phyloP scores from a whole-genome alignment of 1,140 invertebrate genomes.

The Phortica variegata region DNA sequence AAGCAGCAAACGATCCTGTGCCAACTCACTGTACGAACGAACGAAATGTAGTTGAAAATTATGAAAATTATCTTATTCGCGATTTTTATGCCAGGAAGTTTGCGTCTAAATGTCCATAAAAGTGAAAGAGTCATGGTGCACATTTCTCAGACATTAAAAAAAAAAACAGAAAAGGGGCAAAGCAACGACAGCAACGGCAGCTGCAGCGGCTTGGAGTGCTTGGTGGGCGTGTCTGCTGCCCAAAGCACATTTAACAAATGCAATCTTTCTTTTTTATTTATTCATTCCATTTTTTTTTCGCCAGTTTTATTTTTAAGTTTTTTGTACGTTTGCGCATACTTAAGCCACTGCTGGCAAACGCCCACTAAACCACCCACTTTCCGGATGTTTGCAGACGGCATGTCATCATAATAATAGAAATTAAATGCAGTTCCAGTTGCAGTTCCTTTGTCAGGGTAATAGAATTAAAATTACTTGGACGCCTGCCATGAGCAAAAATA shows the following conservation, averaged over 20 bases:
- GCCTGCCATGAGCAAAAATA: conserved; percentile 21
- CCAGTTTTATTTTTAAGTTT: background rate
- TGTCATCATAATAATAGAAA: conserved; percentile 43
- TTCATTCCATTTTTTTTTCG: background rate
- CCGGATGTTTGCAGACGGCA: conserved; percentile 28
- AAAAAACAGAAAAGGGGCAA: no score
- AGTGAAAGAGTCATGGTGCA: conserved; percentile 34
- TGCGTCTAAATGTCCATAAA: conserved; percentile 52
- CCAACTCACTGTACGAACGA: conserved; percentile 11
- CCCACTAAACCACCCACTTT: no score
- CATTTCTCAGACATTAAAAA: background rate
- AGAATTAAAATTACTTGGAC: conserved; percentile 43
- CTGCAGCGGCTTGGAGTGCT: background rate
- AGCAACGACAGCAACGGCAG: background rate
- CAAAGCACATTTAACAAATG: background rate
- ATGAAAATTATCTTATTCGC: conserved; percentile 50
- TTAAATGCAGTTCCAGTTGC: conserved; percentile 27
- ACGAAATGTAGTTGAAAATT: conserved; percentile 52
- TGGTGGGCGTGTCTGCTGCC: no score
- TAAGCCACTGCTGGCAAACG: conserved; percentile 6
- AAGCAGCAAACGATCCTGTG: conserved; percentile 1
- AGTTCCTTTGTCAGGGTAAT: conserved; percentile 30
- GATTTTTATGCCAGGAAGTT: conserved; percentile 52
- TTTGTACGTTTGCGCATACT: no score
- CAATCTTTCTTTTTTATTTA: background rate